Percentiles rank a stretch among this genome's conserved stretches.
phyloP scores from a whole-genome alignment of 2,113 vertebrate genomes.

The Stictonetta naevosa region DNA sequence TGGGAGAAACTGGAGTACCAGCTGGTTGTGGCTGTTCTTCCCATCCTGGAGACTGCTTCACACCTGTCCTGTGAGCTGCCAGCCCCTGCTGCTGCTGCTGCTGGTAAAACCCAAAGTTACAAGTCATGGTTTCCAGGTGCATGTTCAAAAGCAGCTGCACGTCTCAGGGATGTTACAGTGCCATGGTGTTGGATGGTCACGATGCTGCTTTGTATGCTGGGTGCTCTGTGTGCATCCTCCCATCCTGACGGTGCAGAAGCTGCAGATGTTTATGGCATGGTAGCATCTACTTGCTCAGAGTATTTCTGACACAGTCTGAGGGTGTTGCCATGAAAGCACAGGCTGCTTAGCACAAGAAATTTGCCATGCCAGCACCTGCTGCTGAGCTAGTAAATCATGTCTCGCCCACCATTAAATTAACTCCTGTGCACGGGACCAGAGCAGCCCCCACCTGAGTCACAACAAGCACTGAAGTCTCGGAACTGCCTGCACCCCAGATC shows the following conservation, averaged over 20 bases:
- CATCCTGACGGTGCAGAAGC: not conserved
- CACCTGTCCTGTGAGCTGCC: not conserved
- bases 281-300: not conserved
- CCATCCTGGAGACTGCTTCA: not conserved
- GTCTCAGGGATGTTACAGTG: not conserved
- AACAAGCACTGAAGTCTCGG: not conserved
- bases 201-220: not conserved
- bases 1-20: not conserved
- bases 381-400: not conserved
- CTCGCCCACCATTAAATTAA: not conserved
- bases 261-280: not conserved
- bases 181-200: fast-evolving
- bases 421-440: not conserved
- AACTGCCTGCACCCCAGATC: not conserved
- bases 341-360: not conserved
- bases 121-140: not conserved
- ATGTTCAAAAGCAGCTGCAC: not conserved
- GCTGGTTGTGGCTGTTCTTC: not conserved
- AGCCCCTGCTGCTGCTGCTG: not conserved
- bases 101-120: not conserved
- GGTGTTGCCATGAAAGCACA: not conserved
- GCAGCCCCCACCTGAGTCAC: not conserved
- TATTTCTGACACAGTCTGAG: not conserved
- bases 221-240: not conserved
- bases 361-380: not conserved